Evolutionary conservation across 2,113 vertebrate species (phyloP), one percentile per base, ranked within the genome.

Genomic region (Ptyas mucosa): DNA sequence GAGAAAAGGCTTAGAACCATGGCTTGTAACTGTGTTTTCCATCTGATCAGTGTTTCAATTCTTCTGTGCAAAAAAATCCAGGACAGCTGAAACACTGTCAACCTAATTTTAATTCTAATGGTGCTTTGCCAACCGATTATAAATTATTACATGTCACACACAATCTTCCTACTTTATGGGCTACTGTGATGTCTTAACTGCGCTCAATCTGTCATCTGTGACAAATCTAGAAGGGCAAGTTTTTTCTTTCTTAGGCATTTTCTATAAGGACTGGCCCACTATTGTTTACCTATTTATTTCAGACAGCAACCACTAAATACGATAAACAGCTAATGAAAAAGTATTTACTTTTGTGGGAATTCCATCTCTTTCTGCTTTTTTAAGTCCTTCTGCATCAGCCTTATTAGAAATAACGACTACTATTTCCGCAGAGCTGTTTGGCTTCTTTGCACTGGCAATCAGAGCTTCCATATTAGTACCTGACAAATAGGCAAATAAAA

Each of bases 391-490:
- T 15, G 98, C 99, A 0, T 97, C 98, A 0, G 98, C 97, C 91
- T 98, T 98, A 98, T 99, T 99, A 96, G 99, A 99, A 97, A 99
- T 96, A 4, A 99, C 99, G 29, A 99, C 95, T 6, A 98, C 98
- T 9, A 99, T 98, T 95, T 98, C 97, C 1, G 99, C 98, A 0
- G 97, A 97, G 95, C 99, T 99, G 39, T 96, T 97, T 0, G 98
- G 97, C 55, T 97, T 97, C 95, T 93, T 98, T 2, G 98, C 98
- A 95, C 98, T 98, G 1, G 98, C 98, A 54, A 99, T 99, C 90
- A 99, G 98, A 0, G 99, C 99, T 95, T 99, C 99, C 75, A 99
- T 97, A 96, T 99, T 99, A 11, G 99, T 99, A 85, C 99, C 99
- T 99, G 54, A 85, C 93, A 14, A 51, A 93, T 55, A 12, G 15